Percentiles rank a stretch among this genome's conserved stretches.
Evolutionary conservation across 2,113 vertebrate species (phyloP).

Genomic region (Climacteris rufus): DNA sequence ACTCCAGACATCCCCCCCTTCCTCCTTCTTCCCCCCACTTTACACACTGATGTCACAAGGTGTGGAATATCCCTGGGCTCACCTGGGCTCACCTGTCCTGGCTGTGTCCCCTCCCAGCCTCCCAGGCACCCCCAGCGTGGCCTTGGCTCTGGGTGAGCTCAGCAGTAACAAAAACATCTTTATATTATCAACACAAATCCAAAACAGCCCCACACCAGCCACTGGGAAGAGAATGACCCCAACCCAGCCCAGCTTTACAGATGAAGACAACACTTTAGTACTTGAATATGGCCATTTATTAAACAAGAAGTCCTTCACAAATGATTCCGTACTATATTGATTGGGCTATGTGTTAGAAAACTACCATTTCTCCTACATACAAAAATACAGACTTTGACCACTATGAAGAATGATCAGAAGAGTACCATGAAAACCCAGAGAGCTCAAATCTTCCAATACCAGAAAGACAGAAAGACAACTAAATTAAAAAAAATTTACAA

Average conservation of each 20-base stretch:
- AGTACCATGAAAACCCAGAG: constrained; percentile 65
- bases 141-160: background rate
- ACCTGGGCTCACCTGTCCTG: background rate
- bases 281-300: constrained; percentile 73
- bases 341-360: constrained; percentile 75
- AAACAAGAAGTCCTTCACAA: constrained; percentile 76
- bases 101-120: background rate
- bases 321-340: constrained; percentile 71
- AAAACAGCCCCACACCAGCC: background rate
- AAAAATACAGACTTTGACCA: constrained; percentile 80
- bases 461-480: constrained; percentile 22
- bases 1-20: background rate
- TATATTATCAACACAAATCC: background rate
- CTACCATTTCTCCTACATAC: constrained; percentile 75
- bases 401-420: constrained; percentile 73
- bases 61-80: background rate
- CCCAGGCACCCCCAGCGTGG: background rate
- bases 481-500: constrained; percentile 23
- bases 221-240: background rate
- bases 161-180: background rate
- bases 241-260: background rate
- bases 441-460: constrained; percentile 54
- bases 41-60: background rate
- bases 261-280: background rate
- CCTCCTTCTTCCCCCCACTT: background rate